Percentiles rank a stretch among this genome's conserved stretches.
Conservation (phyloP, 2,113 vertebrate species). For the Sorex fumeus region DNA sequence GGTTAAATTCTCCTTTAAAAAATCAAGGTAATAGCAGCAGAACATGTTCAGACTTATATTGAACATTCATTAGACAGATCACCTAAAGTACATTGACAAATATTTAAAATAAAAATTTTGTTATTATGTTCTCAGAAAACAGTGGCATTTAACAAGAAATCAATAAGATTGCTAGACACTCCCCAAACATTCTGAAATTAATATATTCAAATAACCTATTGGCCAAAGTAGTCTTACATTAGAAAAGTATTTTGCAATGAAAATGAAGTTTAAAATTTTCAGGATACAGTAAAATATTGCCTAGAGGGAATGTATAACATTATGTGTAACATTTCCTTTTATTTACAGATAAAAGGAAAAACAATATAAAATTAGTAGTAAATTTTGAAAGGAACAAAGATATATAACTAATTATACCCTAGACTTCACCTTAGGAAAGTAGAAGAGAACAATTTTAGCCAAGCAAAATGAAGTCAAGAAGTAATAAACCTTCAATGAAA, state of each 20-base stretch:
- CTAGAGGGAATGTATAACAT: not conserved
- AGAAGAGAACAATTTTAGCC: slow-evolving; percentile 17
- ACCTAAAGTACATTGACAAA: not conserved
- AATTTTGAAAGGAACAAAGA: not conserved
- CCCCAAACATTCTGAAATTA: slow-evolving; percentile 52
- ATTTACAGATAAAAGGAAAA: slow-evolving; percentile 1
- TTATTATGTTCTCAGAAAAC: slow-evolving; percentile 7
- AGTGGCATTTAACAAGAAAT: slow-evolving; percentile 45
- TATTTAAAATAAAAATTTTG: slow-evolving; percentile 48
- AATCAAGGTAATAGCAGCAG: not conserved
- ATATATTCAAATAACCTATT: slow-evolving; percentile 45
- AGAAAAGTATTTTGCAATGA: slow-evolving; percentile 47
- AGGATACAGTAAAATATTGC: slow-evolving; percentile 7
- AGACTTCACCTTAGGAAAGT: slow-evolving; percentile 9
- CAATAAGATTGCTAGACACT: slow-evolving; percentile 14
- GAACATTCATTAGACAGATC: not conserved
- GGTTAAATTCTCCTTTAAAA: too few species aligned
- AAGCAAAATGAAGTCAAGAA: not conserved
- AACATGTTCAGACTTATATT: not conserved
- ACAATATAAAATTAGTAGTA: slow-evolving; percentile 43
- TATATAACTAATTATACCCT: too few species aligned
- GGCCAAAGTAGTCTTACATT: not conserved
- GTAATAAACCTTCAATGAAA: slow-evolving; percentile 55
- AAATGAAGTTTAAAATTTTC: slow-evolving; percentile 32
- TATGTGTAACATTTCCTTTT: too few species aligned